A percentile compares a stretch with the other conserved stretches of the same genome.
phyloP scores from a whole-genome alignment of 2,888 invertebrate species.

The Octodonta nipae region DNA sequence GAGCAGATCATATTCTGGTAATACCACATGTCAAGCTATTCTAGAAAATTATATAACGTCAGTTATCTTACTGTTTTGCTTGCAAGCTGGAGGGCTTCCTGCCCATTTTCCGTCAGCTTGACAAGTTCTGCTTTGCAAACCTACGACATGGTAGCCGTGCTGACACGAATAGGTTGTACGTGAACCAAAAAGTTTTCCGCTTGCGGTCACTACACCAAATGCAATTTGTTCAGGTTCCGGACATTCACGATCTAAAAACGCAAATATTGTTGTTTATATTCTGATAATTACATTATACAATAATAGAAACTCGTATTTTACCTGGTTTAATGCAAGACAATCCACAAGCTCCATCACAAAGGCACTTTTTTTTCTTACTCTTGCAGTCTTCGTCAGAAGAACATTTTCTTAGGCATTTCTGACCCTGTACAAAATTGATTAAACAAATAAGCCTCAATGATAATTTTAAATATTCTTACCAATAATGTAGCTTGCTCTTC shows the following conservation, averaged over 20 bases:
- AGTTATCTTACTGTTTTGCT: constrained; percentile 70
- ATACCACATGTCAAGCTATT: neutral
- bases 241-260: constrained; percentile 55
- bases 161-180: constrained; percentile 77
- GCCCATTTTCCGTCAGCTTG: constrained; percentile 88
- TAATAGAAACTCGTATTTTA: too few species aligned
- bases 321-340: constrained; percentile 96
- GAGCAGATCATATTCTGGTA: too few species aligned
- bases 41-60: too few species aligned
- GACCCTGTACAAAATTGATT: constrained; percentile 49
- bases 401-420: constrained; percentile 84
- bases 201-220: constrained; percentile 61
- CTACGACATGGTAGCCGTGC: constrained; percentile 77
- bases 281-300: too few species aligned
- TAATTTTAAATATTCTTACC: constrained; percentile 30
- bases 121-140: constrained; percentile 73
- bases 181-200: constrained; percentile 69
- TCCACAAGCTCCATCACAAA: constrained; percentile 93
- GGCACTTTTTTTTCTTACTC: constrained; percentile 89
- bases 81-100: constrained; percentile 69
- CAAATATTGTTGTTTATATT: too few species aligned
- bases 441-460: too few species aligned
- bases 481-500: constrained; percentile 71
- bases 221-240: constrained; percentile 64
- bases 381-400: constrained; percentile 90